Conservation (phyloP, 2,113 vertebrate genomes). For the Echinops telfairi region DNA sequence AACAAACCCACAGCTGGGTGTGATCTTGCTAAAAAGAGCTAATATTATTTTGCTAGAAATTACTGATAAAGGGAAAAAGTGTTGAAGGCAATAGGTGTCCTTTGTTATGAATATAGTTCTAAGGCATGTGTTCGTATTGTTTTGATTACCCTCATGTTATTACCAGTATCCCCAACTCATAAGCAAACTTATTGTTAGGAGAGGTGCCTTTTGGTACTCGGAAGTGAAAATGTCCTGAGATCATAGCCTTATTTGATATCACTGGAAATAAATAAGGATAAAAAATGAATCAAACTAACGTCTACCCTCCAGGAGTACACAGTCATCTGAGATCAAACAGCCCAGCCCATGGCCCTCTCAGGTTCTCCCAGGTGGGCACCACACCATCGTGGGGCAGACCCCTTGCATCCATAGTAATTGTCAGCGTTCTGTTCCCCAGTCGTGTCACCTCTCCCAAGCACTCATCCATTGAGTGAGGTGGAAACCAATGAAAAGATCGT, state of each 20-base stretch:
- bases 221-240: not conserved
- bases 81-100: no score
- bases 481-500: conserved; percentile 19
- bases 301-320: not conserved
- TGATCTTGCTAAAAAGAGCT: no score
- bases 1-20: no score
- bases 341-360: not conserved
- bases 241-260: not conserved
- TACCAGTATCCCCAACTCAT: not conserved
- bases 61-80: no score
- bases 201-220: not conserved
- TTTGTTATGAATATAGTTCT: not conserved
- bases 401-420: not conserved
- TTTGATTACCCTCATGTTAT: no score
- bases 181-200: conserved; percentile 22
- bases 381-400: not conserved
- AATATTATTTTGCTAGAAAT: no score
- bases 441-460: not conserved
- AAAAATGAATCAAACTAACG: not conserved
- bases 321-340: not conserved
- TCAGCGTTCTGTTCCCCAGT: not conserved
- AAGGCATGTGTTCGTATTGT: not conserved
- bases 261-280: conserved; percentile 5
- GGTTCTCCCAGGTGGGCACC: not conserved
- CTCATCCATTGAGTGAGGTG: not conserved